These are phyloP conservation scores for Thera obeliscata DNA, from an alignment of 2,888 invertebrate species.

Conservation along the genomic window DNA sequence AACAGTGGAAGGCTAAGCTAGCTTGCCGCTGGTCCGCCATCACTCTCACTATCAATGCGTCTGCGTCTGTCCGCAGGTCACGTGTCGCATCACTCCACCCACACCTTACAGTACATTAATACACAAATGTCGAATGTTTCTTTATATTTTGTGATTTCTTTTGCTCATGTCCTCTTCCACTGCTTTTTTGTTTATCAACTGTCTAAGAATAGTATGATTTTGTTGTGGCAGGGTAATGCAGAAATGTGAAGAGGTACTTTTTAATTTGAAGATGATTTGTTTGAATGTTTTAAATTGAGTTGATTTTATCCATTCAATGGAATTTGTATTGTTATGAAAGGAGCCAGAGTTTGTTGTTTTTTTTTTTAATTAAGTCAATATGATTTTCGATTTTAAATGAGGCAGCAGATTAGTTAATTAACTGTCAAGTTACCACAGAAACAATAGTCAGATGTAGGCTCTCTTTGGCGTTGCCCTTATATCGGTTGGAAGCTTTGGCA, in stretches of 20 bases:
- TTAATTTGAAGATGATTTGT: conserved; percentile 78
- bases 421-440: conserved; percentile 81
- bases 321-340: conserved; percentile 81
- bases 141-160: conserved; percentile 77
- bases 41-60: conserved; percentile 47
- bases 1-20: conserved; percentile 70
- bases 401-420: conserved; percentile 79
- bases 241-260: conserved; percentile 82
- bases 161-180: conserved; percentile 82
- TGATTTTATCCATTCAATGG: conserved; percentile 82
- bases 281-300: conserved; percentile 82
- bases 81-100: conserved; percentile 40
- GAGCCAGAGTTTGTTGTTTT: conserved; percentile 80
- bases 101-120: conserved; percentile 51
- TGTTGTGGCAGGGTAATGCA: conserved; percentile 84
- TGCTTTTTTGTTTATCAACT: conserved; percentile 81
- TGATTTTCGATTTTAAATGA: conserved; percentile 72
- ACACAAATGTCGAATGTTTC: conserved; percentile 67
- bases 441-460: conserved; percentile 79
- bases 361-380: conserved; percentile 78
- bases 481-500: conserved; percentile 58
- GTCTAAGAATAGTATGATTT: conserved; percentile 81
- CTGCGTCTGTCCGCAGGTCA: conserved; percentile 40
- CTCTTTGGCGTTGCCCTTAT: conserved; percentile 75
- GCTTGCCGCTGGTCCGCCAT: conserved; percentile 66